Evolutionary conservation across 2,113 vertebrate genomes (phyloP).

Genomic region (Rhinopomastus cyanomelas): DNA sequence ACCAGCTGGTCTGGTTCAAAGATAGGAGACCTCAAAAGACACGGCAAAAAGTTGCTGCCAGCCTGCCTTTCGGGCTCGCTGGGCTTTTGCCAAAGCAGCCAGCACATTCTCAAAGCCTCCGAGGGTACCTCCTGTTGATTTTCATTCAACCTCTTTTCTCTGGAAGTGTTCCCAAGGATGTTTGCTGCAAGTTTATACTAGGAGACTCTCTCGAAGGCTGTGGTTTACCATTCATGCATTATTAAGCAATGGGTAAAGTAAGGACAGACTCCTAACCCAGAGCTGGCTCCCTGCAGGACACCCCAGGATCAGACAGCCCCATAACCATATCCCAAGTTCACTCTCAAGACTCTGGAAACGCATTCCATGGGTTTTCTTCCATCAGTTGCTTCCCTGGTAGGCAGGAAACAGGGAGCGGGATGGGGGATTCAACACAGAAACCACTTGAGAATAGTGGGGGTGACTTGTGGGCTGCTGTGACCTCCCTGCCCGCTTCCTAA

Average conservation of each 20-base stretch:
- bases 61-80: neutral
- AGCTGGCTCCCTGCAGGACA: neutral
- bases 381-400: neutral
- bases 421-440: neutral
- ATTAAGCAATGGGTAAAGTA: conserved; percentile 29
- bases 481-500: neutral
- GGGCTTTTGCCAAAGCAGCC: neutral
- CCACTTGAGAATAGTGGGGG: neutral
- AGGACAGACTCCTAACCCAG: neutral
- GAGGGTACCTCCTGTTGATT: neutral
- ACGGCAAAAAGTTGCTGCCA: neutral
- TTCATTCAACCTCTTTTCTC: conserved; percentile 3
- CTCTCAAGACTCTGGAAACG: neutral
- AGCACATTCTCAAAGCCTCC: neutral
- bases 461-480: neutral
- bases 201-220: neutral
- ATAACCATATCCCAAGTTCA: neutral
- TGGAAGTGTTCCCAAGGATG: neutral
- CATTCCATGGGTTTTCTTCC: neutral
- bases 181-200: neutral
- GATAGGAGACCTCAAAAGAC: neutral
- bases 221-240: neutral
- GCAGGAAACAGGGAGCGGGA: neutral
- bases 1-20: neutral
- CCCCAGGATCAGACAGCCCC: neutral